Evolutionary conservation across 1,140 invertebrate species (phyloP).

Genomic region (Drosophila bocki): DNA sequence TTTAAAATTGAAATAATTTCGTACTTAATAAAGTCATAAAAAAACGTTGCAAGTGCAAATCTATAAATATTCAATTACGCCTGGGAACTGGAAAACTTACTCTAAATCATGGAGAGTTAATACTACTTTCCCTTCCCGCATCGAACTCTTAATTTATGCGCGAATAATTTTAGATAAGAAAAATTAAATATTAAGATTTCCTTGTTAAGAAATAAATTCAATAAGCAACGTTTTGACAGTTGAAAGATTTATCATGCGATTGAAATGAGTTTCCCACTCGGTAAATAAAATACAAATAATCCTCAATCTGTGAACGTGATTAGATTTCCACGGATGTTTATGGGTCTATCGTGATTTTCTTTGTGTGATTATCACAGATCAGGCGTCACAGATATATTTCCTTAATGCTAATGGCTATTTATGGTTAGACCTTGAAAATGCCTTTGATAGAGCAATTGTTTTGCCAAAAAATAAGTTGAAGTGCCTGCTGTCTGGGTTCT

Average conservation of each 20-base stretch:
- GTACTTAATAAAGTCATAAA: conserved; percentile 50
- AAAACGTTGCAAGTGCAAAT: conserved; percentile 35
- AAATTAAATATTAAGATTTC: conserved; percentile 38
- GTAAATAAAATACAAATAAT: conserved; percentile 4
- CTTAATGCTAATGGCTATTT: conserved; percentile 32
- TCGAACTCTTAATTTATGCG: conserved; percentile 52
- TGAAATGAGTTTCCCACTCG: conserved; percentile 13
- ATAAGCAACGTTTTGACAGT: conserved; percentile 37
- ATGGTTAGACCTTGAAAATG: conserved; percentile 35
- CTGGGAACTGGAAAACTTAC: conserved; percentile 47
- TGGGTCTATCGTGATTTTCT: conserved; percentile 28
- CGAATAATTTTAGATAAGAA: conserved; percentile 65
- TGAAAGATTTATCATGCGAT: conserved; percentile 34
- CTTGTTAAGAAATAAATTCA: conserved; percentile 31
- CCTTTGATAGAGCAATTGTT: conserved; percentile 4
- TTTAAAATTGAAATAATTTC: conserved; percentile 47
- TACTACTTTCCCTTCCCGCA: conserved; percentile 58
- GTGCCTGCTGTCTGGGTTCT: conserved; percentile 15
- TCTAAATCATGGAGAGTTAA: conserved; percentile 6
- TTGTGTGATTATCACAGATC: conserved; percentile 25
- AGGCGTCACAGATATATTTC: conserved; percentile 9
- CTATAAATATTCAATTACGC: conserved; percentile 67
- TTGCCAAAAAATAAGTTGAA: conserved; percentile 36
- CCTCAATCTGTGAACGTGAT: conserved; percentile 6
- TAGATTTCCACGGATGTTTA: conserved; percentile 27